Evolutionary conservation across 2,113 vertebrate genomes (phyloP), one percentile per base, ranked within the genome.

Genomic region (Paramormyrops kingsleyae): DNA sequence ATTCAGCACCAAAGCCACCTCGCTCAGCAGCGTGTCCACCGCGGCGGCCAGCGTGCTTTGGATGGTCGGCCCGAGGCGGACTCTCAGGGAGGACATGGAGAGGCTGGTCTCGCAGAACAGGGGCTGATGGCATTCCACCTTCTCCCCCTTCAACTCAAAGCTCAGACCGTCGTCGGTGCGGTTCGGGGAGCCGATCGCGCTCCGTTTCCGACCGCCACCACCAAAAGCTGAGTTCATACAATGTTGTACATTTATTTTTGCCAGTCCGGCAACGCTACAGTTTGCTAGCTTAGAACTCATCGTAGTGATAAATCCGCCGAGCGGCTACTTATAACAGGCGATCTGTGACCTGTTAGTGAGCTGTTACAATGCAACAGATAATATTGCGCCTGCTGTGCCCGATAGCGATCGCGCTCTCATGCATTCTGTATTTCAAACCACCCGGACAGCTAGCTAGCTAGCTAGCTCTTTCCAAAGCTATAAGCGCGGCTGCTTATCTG

Each of bases 31-130:
- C 2, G 95, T 95, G 89, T 97, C 96, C 17, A 97, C 96, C 0
- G 95, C 96, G 0, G 95, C 94, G 47, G 95, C 95, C 93, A 96
- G 94, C n/a, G 96, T 95, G 4, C 93, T 95, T 44, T 96, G 94
- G 2, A 97, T 95, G 87, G 96, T 95, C 27, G 96, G 96, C 35
- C 95, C 96, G 9, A 97, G 94, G 0, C 96, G 96, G 0, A 94
- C 94, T 13, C 96, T 94, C 21, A 97, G 93, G 0, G 95, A 95
- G 1, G 95, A 95, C 2, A 96, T 93, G 0, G 96, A 94, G 91
- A 96, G 31, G 90, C 89, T 90, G 87, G 93, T 92, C 90, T 95
- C 95, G 27, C 92, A 62, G 10, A 80, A 90, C 56, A 91, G 44
- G 21, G 90, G 52, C 31, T 80, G 49, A 39, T 88, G 91, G 88